phyloP scores from a whole-genome alignment of 2,797 vertebrate genomes.

The Phataginus tricuspis region DNA sequence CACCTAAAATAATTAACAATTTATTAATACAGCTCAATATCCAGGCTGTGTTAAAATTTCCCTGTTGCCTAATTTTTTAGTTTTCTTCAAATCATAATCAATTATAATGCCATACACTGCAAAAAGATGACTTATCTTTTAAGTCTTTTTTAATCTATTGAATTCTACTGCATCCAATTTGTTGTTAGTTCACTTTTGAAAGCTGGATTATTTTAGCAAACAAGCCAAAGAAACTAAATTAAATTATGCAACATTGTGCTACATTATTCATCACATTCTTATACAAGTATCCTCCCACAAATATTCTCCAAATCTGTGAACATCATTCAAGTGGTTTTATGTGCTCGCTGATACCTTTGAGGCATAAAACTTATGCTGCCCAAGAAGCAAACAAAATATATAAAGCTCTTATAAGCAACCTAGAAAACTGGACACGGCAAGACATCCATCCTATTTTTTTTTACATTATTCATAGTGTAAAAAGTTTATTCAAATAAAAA shows the following conservation, averaged over 20 bases:
- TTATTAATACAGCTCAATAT: background rate
- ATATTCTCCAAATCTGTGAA: constrained; percentile 37
- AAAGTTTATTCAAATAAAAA: constrained; percentile 32
- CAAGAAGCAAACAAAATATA: constrained; percentile 49
- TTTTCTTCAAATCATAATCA: constrained; percentile 21
- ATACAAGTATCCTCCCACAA: constrained; percentile 49
- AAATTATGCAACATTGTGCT: constrained; percentile 31
- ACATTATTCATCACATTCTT: constrained; percentile 56
- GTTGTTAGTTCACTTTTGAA: constrained; percentile 41
- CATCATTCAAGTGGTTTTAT: constrained; percentile 27
- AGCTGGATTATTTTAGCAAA: constrained; percentile 42
- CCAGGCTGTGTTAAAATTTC: constrained; percentile 3
- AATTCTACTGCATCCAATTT: constrained; percentile 36
- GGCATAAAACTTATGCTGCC: constrained; percentile 27
- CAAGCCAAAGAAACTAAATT: constrained; percentile 12
- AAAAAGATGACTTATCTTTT: background rate
- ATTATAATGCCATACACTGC: background rate
- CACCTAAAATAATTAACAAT: background rate
- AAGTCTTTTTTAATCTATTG: background rate
- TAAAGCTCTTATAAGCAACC: constrained; percentile 11
- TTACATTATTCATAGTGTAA: constrained; percentile 15
- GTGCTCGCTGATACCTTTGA: constrained; percentile 34
- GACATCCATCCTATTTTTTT: background rate
- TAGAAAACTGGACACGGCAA: constrained; percentile 24
- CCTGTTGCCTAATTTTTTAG: background rate